Percentiles rank a stretch among this genome's conserved stretches.
Conservation (phyloP, 2,797 vertebrate genomes). For the Sylvilagus floridanus region DNA sequence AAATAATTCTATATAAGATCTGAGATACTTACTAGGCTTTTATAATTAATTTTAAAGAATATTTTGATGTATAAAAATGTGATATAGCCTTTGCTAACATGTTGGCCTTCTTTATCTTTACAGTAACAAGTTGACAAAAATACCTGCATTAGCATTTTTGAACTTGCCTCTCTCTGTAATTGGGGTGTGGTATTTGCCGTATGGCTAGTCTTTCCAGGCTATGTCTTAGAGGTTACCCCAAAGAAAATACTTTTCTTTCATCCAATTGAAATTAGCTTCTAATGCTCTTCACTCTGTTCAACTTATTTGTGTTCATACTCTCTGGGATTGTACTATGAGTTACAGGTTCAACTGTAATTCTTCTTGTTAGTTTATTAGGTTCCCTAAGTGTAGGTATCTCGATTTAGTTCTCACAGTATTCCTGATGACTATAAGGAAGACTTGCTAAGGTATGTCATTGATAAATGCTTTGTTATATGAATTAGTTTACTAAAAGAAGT, state of each 20-base stretch:
- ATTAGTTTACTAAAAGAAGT: constrained; percentile 5
- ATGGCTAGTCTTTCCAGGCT: background rate
- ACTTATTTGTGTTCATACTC: background rate
- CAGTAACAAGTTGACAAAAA: background rate
- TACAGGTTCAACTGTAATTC: background rate
- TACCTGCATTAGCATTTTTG: background rate
- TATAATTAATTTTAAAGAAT: background rate
- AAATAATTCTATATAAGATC: background rate
- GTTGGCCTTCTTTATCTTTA: background rate
- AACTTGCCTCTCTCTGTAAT: background rate
- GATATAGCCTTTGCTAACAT: background rate
- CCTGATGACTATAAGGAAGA: background rate
- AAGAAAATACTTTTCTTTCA: background rate
- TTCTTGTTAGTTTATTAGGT: background rate
- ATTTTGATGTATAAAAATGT: constrained; percentile 19
- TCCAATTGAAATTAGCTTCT: background rate
- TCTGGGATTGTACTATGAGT: background rate
- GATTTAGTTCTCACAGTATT: background rate
- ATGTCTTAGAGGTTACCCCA: background rate
- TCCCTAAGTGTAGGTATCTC: background rate
- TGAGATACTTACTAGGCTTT: background rate
- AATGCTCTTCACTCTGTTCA: background rate
- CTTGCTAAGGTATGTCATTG: background rate
- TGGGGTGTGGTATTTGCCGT: background rate
- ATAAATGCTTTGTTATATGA: background rate